Percentiles rank a stretch among this genome's conserved stretches.
Conservation (phyloP, 2,113 vertebrate genomes). For the Varanus komodoensis region DNA sequence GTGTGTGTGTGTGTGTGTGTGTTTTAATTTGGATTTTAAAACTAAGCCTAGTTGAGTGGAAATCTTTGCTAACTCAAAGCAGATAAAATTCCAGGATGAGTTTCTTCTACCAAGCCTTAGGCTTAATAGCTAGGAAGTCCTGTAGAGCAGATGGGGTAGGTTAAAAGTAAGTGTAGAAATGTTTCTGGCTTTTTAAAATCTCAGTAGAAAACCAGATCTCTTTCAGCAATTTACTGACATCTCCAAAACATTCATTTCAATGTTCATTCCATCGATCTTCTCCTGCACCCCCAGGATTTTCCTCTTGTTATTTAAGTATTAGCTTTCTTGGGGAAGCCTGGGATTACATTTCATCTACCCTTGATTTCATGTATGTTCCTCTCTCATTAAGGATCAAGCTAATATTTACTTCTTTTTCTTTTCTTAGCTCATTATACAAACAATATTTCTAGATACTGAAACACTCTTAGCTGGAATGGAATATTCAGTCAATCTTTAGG, state of each 20-base stretch:
- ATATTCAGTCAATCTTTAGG: not conserved
- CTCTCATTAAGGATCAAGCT: slow-evolving; percentile 17
- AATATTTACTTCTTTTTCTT: slow-evolving; percentile 10
- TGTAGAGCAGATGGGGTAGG: not conserved
- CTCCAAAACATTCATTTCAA: not conserved
- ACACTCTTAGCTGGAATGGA: not conserved
- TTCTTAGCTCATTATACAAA: slow-evolving; percentile 4
- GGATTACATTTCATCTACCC: slow-evolving; percentile 16
- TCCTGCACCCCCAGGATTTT: not conserved
- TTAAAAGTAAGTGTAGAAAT: not conserved
- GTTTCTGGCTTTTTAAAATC: slow-evolving; percentile 16
- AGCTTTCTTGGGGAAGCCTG: not conserved
- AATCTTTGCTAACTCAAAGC: slow-evolving; percentile 7
- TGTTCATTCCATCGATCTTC: slow-evolving; percentile 5
- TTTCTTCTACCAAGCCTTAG: not conserved
- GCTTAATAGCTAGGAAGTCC: slow-evolving; percentile 21
- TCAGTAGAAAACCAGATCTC: slow-evolving; percentile 17
- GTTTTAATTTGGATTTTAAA: not conserved
- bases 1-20: not conserved
- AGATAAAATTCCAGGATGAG: not conserved
- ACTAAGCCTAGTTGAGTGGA: not conserved
- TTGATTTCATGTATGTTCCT: slow-evolving; percentile 5
- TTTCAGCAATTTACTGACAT: slow-evolving; percentile 19
- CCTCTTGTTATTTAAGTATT: slow-evolving; percentile 12
- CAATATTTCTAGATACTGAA: slow-evolving; percentile 14